phyloP scores from a whole-genome alignment of 2,113 vertebrate species.

The Gulo gulo region DNA sequence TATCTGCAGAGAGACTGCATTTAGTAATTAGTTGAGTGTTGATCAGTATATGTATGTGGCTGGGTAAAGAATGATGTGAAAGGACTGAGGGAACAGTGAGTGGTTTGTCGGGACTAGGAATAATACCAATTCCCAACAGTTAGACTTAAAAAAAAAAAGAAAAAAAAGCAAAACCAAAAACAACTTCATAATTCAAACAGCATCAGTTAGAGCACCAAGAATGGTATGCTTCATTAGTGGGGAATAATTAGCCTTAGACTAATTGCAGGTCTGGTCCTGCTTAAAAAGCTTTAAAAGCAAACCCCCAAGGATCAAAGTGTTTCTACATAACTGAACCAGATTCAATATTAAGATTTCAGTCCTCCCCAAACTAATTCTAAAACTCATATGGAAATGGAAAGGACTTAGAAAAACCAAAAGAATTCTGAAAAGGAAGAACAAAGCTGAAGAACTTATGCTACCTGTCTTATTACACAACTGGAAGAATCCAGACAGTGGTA shows the following conservation, averaged over 20 bases:
- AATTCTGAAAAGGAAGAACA: neutral
- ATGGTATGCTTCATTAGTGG: neutral
- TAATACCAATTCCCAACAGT: neutral
- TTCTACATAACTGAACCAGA: neutral
- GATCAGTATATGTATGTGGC: neutral
- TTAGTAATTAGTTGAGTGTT: neutral
- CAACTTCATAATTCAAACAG: neutral
- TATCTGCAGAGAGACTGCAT: neutral
- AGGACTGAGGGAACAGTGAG: neutral
- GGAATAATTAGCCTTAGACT: neutral
- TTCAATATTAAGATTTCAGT: neutral
- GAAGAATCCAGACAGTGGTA: neutral
- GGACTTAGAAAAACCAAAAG: neutral
- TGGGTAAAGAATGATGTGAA: neutral
- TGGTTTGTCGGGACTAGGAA: neutral
- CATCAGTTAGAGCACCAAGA: neutral
- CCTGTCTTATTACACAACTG: neutral
- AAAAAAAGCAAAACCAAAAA: too few relatives aligned
- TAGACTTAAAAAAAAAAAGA: neutral
- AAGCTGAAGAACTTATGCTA: neutral
- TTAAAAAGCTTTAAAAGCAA: constrained; percentile 21
- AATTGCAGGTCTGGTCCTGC: neutral
- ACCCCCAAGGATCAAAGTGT: neutral
- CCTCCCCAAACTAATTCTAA: neutral
- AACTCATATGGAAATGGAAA: neutral